Evolutionary conservation across 2,113 vertebrate genomes (phyloP).

Genomic region (Poeciliopsis prolifica): DNA sequence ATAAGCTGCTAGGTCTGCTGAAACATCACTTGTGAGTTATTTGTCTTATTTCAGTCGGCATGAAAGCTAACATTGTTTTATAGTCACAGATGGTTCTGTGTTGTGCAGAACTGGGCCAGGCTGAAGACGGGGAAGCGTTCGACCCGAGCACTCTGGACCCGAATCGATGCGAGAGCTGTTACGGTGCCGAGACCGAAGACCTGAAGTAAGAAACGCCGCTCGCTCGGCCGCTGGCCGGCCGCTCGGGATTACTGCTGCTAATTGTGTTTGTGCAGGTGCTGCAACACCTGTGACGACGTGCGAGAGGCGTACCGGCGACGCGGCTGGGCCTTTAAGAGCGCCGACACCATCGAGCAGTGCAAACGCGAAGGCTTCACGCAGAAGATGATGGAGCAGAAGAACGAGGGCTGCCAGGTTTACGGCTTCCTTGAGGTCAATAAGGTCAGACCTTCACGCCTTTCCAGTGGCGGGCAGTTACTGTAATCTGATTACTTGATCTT

Average conservation of each 20-base stretch:
- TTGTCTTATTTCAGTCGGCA: too few species aligned
- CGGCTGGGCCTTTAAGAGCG: conserved; percentile 98
- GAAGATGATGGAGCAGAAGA: conserved; percentile 99
- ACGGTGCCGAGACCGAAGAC: conserved; percentile 94
- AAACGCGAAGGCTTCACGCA: conserved; percentile 96
- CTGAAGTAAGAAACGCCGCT: conserved; percentile 85
- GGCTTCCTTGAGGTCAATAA: conserved; percentile 98
- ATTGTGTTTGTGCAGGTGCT: conserved; percentile 82
- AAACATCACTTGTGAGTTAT: too few species aligned
- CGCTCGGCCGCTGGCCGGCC: too few species aligned
- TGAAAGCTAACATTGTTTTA: too few species aligned
- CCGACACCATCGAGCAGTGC: conserved; percentile 96
- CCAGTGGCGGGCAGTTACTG: too few species aligned
- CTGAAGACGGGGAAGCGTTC: conserved; percentile 87
- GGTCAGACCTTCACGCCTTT: conserved; percentile 62
- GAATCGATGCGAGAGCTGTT: conserved; percentile 95
- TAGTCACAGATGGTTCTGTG: conserved; percentile 13
- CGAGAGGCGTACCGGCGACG: conserved; percentile 93
- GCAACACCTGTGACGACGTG: conserved; percentile 97
- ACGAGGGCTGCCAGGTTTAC: conserved; percentile 96
- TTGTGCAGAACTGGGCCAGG: conserved; percentile 86
- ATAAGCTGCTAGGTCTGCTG: too few species aligned
- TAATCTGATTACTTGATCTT: too few species aligned
- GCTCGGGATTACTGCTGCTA: neutral
- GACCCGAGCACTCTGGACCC: conserved; percentile 91